Evolutionary conservation across 2,113 vertebrate species (phyloP), one percentile per base, ranked within the genome.

Genomic region (Prunella himalayana): DNA sequence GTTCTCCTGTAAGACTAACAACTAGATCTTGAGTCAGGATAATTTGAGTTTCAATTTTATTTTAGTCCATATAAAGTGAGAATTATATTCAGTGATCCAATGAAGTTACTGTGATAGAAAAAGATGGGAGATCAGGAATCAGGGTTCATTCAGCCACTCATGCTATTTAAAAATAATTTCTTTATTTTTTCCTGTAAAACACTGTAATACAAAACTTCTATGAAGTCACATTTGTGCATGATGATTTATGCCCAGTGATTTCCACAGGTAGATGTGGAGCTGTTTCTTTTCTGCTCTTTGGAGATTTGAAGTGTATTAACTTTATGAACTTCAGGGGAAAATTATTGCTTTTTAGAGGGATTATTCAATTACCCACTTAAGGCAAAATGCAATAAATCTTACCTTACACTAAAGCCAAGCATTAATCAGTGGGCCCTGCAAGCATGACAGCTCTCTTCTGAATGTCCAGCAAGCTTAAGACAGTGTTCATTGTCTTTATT

Each of bases 301-400:
- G 90, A 96, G 90, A 59, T 87, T 94, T 95, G 76, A 84, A 86
- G 69, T 85, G 7, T 91, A 81, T 94, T 96, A 94, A 96, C 93
- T 94, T 94, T 88, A 90, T 82, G 90, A 94, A 96, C 95, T 84
- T 96, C 71, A 70, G 85, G 68, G 96, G 92, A 92, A 93, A 97
- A 97, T 60, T 86, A 95, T 59, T 95, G 66, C 84, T 91, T 97
- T 96, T 95, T 96, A 93, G 69, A 72, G 39, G 93, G 95, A 97
- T 97, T 97, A 95, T 95, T 90, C 92, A 88, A 91, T 97, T 96
- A 97, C 82, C 80, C 66, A 86, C 82, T 96, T 93, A 56, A 86
- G 90, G 86, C 78, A 88, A 86, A 94, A 92, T 69, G 72, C 84
- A 86, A 85, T 96, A 96, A 96, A 95, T 96, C 92, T 92, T 92